These are phyloP conservation scores for Festucalex cinctus DNA, from an alignment of 2,113 vertebrate genomes.

Conservation along the genomic window DNA sequence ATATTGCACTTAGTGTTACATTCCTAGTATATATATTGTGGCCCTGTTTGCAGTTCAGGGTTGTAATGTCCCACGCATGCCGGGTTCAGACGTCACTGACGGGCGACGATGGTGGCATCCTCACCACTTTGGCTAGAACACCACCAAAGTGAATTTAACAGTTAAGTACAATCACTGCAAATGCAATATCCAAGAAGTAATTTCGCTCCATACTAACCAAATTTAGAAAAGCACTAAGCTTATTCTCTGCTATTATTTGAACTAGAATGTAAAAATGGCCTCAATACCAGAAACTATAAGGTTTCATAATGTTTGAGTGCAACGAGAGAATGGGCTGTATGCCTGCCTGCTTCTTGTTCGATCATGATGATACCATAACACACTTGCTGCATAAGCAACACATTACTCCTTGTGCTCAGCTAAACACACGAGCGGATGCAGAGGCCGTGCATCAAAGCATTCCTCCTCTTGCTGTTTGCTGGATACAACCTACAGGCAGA, in stretches of 20 bases:
- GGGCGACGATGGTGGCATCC: too few relatives aligned
- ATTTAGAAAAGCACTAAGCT: background rate
- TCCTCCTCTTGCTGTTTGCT: slow-evolving; percentile 10
- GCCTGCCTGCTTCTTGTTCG: slow-evolving; percentile 28
- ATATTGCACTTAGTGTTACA: too few relatives aligned
- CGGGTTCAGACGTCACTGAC: too few relatives aligned
- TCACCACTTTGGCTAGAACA: too few relatives aligned
- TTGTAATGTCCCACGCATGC: too few relatives aligned
- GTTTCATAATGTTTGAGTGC: background rate
- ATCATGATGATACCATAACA: slow-evolving; percentile 18
- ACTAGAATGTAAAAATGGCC: background rate
- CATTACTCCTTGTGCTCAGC: slow-evolving; percentile 1
- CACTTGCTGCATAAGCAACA: slow-evolving; percentile 11
- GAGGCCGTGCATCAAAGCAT: background rate
- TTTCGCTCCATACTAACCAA: background rate
- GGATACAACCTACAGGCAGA: slow-evolving; percentile 8
- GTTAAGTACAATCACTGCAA: too few relatives aligned
- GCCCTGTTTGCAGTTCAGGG: background rate
- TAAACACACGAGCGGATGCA: background rate
- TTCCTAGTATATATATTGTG: too few relatives aligned
- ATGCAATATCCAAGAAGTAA: background rate
- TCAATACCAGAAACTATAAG: background rate
- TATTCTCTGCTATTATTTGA: background rate
- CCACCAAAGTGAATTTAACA: too few relatives aligned
- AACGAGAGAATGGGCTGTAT: background rate